phyloP scores from a whole-genome alignment of 1,140 invertebrate genomes.

The Neodiprion lecontei region DNA sequence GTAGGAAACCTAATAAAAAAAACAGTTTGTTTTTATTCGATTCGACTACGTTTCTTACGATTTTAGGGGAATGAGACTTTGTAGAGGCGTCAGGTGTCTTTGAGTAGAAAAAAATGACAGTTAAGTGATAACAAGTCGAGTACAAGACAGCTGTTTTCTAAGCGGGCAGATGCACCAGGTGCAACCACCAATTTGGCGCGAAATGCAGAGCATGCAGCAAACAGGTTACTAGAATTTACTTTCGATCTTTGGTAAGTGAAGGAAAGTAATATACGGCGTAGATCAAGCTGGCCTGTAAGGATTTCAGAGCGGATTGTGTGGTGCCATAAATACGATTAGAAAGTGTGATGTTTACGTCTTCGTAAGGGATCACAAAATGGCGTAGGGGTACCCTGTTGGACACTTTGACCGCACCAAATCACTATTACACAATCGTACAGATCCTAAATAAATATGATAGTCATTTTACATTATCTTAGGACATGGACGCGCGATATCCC shows the following conservation, averaged over 20 bases:
- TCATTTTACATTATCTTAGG: background rate
- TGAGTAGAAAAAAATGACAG: slow-evolving; percentile 24
- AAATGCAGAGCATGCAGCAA: slow-evolving; percentile 22
- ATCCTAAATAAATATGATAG: slow-evolving; percentile 16
- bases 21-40: background rate
- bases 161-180: slow-evolving; percentile 46
- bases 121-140: slow-evolving; percentile 11
- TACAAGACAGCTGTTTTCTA: slow-evolving; percentile 46
- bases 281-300: background rate
- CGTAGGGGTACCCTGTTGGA: slow-evolving; percentile 31
- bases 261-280: background rate
- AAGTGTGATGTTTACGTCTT: slow-evolving; percentile 48
- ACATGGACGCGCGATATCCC: slow-evolving; percentile 2
- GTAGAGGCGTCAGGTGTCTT: background rate
- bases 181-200: slow-evolving; percentile 44
- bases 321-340: slow-evolving; percentile 38
- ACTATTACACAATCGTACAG: slow-evolving; percentile 13
- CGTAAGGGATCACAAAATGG: slow-evolving; percentile 46
- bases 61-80: background rate
- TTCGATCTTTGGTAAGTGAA: background rate
- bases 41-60: background rate
- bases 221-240: background rate
- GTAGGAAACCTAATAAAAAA: too few relatives aligned
- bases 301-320: slow-evolving; percentile 1
- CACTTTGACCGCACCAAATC: background rate